These are phyloP conservation scores for Noctuana brunneofusca DNA, from an alignment of 2,888 invertebrate species.

Conservation along the genomic window DNA sequence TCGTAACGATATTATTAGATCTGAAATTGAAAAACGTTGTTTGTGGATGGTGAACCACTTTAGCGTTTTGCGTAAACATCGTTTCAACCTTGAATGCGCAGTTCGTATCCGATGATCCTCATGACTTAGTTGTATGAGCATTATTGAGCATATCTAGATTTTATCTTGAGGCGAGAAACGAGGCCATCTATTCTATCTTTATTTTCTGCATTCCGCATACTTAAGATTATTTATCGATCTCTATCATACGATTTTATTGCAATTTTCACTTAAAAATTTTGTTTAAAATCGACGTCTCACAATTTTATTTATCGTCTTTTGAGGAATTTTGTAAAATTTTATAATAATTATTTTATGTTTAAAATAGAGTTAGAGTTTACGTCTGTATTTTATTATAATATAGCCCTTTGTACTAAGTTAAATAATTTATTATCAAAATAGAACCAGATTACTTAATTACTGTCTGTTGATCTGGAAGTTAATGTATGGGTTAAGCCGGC, in stretches of 20 bases:
- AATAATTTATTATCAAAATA: constrained; percentile 13
- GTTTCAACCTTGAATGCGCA: constrained; percentile 20
- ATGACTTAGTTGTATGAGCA: constrained; percentile 13
- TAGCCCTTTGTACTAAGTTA: neutral
- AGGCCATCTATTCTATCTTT: constrained; percentile 37
- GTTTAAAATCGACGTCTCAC: neutral
- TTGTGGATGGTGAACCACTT: constrained; percentile 7
- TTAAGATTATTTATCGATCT: constrained; percentile 34
- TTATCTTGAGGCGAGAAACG: constrained; percentile 38
- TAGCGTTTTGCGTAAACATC: constrained; percentile 23
- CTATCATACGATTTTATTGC: constrained; percentile 18
- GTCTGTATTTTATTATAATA: neutral
- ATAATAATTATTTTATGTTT: neutral
- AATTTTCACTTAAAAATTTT: neutral
- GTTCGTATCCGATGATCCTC: constrained; percentile 15
- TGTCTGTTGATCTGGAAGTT: constrained; percentile 24
- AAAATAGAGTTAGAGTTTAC: neutral
- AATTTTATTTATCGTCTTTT: neutral
- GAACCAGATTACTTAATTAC: constrained; percentile 25
- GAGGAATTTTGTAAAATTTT: neutral
- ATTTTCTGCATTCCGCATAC: constrained; percentile 34
- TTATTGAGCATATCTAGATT: constrained; percentile 29
- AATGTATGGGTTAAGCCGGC: constrained; percentile 20
- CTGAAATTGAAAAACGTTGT: constrained; percentile 26
- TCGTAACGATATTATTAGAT: constrained; percentile 23